A percentile compares a stretch with the other conserved stretches of the same genome.
These are phyloP conservation scores for Melanotaenia nigrans DNA, from an alignment of 2,797 vertebrate species.

Conservation along the genomic window DNA sequence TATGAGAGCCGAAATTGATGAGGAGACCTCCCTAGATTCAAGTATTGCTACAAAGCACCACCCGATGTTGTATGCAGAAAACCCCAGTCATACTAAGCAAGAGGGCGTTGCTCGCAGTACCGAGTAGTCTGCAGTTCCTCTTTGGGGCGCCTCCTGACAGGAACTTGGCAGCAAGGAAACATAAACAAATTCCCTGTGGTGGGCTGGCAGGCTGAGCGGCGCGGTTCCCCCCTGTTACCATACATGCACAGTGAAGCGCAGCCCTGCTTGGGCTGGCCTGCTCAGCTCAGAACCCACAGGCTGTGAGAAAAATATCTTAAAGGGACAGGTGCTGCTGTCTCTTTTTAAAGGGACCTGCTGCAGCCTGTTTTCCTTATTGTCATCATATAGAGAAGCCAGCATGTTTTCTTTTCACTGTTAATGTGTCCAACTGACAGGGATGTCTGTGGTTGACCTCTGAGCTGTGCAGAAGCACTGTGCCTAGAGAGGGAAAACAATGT, in stretches of 20 bases:
- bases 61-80: constrained; percentile 61
- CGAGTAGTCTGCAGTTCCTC: constrained; percentile 81
- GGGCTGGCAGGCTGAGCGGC: constrained; percentile 77
- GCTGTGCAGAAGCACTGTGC: constrained; percentile 21
- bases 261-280: constrained; percentile 45
- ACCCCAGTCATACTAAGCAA: constrained; percentile 54
- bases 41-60: constrained; percentile 64
- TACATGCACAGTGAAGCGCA: constrained; percentile 63
- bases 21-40: constrained; percentile 69
- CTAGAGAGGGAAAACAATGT: constrained; percentile 34
- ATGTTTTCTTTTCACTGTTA: constrained; percentile 9
- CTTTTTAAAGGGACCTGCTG: constrained; percentile 34
- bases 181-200: constrained; percentile 84
- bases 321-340: constrained; percentile 65
- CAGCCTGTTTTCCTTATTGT: constrained; percentile 25
- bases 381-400: constrained; percentile 19
- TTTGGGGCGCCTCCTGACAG: constrained; percentile 82
- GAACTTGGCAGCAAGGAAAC: constrained; percentile 84
- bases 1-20: constrained; percentile 51
- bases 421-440: constrained; percentile 48
- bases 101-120: constrained; percentile 74
- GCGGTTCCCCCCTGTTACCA: constrained; percentile 58
- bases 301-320: constrained; percentile 73
- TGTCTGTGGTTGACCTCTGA: constrained; percentile 52
- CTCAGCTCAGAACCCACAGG: constrained; percentile 52